Evolutionary conservation across 2,888 invertebrate genomes (phyloP), one percentile per base, ranked within the genome.

Genomic region (Beris chalybata): DNA sequence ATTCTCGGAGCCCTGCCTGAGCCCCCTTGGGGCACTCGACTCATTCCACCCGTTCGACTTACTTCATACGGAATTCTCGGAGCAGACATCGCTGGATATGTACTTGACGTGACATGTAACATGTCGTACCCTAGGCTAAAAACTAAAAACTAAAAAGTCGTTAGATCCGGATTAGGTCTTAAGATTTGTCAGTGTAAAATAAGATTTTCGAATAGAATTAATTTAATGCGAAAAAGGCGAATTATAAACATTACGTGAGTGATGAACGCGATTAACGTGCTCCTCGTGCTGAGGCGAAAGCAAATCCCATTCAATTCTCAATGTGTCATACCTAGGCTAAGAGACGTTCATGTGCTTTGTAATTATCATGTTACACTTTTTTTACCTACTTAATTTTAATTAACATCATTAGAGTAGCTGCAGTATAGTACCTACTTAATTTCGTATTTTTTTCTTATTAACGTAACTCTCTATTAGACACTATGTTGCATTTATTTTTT

Each of bases 1-100:
- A 56, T 76, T 80, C 47, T 75, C 75, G 43, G 73, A 73, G 50
- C 69, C 76, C 3, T 77, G 77, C 63, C 76, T 79, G 43, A 78
- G 78, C 48, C 77, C 80, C 1, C 66, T 80, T 67, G 75, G 74
- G 53, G 74, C 75, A 1, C 69, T 79, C 55, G 79, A 79, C 54
- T 68, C 75, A 5, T 77, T 77, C 53, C 77, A 75, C 73, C 76
- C 79, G 1, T 81, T 79, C 53, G 78, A 81, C 71, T 72, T 81
- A 61, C 71, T 80, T 44, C 76, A 76, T 45, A 70, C 71, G 38
- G 80, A 79, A 64, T 78, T 79, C 54, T 71, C 74, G 4, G 80
- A 76, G 52, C 76, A 75, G 22, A 70, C 72, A 32, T 70, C 76
- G 1, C 70, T 78, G 15, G 78, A 81, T 61, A 70, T 81, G 65